Evolutionary conservation across 1,140 invertebrate genomes (phyloP).

Genomic region (silkworm (Bombyx mori)): ASM3026992v2 NC_085110.1:9715501-9716000

Average conservation of each 20-base stretch:
- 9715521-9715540: too few species aligned
- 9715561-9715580: not conserved
- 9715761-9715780: slow-evolving; percentile 85
- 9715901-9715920: too few species aligned
- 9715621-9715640: slow-evolving; percentile 10
- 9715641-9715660: slow-evolving; percentile 38
- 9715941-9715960: too few species aligned
- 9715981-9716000: too few species aligned
- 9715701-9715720: slow-evolving; percentile 83
- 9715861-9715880: not conserved
- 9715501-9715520: not conserved
- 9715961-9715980: too few species aligned
- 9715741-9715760: slow-evolving; percentile 87
- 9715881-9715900: too few species aligned
- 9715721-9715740: slow-evolving; percentile 78
- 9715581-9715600: not conserved
- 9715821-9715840: slow-evolving; percentile 6
- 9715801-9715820: slow-evolving; percentile 82
- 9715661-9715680: slow-evolving; percentile 57
- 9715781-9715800: slow-evolving; percentile 85
- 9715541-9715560: too few species aligned
- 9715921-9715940: too few species aligned
- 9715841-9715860: not conserved
- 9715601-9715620: slow-evolving; percentile 10
- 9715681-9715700: slow-evolving; percentile 81